Evolutionary conservation across 2,888 invertebrate genomes (phyloP).

Genomic region (Furcula furcula): DNA sequence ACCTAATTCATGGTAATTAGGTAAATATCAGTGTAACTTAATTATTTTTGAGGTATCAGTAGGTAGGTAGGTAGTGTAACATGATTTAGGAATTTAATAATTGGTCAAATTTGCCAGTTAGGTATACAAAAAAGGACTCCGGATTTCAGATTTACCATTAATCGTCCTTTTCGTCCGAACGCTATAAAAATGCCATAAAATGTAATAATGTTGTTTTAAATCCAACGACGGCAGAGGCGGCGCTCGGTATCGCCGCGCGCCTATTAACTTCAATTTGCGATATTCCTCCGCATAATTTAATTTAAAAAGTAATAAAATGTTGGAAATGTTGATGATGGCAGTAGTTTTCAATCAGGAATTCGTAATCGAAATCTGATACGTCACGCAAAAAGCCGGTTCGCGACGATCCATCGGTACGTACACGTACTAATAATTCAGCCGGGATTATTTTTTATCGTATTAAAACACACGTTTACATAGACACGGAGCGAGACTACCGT

Average conservation of each 20-base stretch:
- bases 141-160: no score
- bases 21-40: no score
- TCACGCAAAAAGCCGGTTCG: conserved; percentile 41
- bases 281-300: conserved; percentile 17
- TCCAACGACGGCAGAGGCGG: conserved; percentile 4
- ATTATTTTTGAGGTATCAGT: no score
- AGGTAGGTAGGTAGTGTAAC: no score
- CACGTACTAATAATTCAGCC: conserved; percentile 44
- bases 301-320: conserved; percentile 24
- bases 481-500: conserved; percentile 9
- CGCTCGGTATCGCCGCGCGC: conserved; percentile 4
- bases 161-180: conserved; percentile 15
- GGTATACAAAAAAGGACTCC: no score
- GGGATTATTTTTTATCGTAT: conserved; percentile 33
- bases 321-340: conserved; percentile 19
- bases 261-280: conserved; percentile 24
- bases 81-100: no score
- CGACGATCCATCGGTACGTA: conserved; percentile 31
- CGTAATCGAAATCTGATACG: conserved; percentile 45
- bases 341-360: conserved; percentile 36
- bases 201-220: conserved; percentile 19
- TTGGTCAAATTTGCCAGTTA: no score
- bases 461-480: conserved; percentile 43
- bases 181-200: conserved; percentile 18
- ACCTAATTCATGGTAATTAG: no score